phyloP scores from a whole-genome alignment of 2,888 invertebrate species.

The Neoscelio sp. region DNA sequence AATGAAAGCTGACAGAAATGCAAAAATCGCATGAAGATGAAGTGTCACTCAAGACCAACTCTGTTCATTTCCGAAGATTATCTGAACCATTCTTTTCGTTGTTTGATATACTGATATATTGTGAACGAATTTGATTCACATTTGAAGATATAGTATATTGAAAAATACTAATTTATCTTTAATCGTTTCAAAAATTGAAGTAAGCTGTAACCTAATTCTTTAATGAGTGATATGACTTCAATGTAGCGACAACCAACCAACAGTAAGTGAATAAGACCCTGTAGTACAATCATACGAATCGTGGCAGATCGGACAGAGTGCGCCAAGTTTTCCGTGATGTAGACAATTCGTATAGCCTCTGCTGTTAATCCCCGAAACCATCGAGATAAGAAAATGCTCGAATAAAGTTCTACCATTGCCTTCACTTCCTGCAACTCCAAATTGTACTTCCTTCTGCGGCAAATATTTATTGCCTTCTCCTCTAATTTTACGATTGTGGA shows the following conservation, averaged over 20 bases:
- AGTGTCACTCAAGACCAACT: too few species aligned
- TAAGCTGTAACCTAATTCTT: conserved; percentile 80
- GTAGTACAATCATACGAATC: conserved; percentile 79
- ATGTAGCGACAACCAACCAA: conserved; percentile 80
- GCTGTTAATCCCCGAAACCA: conserved; percentile 80
- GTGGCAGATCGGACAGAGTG: conserved; percentile 77
- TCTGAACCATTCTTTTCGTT: too few species aligned
- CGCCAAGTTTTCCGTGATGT: conserved; percentile 80
- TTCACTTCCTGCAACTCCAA: conserved; percentile 83
- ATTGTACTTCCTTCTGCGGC: conserved; percentile 78
- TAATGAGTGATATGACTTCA: conserved; percentile 82
- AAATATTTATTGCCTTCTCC: conserved; percentile 81
- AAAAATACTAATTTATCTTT: too few species aligned
- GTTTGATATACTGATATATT: too few species aligned
- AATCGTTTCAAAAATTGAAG: too few species aligned
- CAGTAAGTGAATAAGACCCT: conserved; percentile 80
- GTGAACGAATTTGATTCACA: too few species aligned
- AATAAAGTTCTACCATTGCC: conserved; percentile 82
- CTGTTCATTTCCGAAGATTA: too few species aligned
- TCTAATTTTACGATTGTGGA: conserved; percentile 79
- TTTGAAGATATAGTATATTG: too few species aligned
- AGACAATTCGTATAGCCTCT: conserved; percentile 82
- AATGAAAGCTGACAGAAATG: too few species aligned
- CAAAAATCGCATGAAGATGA: too few species aligned
- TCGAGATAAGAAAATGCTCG: conserved; percentile 82